These are phyloP conservation scores for Drosophila vallismaia DNA, from an alignment of 2,888 invertebrate genomes.

Conservation along the genomic window DNA sequence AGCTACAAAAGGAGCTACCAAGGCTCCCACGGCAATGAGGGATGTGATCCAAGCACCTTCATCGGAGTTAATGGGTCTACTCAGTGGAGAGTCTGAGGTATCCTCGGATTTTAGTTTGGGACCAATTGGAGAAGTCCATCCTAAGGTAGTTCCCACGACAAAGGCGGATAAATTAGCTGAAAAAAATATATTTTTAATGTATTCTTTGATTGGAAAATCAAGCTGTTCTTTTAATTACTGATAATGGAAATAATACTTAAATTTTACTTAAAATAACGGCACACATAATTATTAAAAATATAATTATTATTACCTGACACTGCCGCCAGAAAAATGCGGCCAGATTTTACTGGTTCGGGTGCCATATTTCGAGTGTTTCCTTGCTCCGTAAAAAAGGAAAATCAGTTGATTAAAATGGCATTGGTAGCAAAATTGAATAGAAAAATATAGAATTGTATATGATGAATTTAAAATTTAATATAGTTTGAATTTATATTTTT, in stretches of 20 bases:
- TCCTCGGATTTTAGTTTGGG: slow-evolving; percentile 85
- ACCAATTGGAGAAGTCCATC: slow-evolving; percentile 90
- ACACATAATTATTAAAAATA: neutral
- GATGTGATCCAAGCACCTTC: slow-evolving; percentile 91
- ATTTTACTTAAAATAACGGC: too few relatives aligned
- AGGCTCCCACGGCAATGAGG: slow-evolving; percentile 88
- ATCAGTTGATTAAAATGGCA: too few relatives aligned
- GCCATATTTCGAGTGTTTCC: slow-evolving; percentile 82
- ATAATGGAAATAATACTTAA: too few relatives aligned
- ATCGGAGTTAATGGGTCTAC: slow-evolving; percentile 82
- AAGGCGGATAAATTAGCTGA: slow-evolving; percentile 88
- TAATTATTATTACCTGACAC: slow-evolving; percentile 85
- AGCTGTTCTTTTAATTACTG: too few relatives aligned
- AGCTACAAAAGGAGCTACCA: slow-evolving; percentile 89
- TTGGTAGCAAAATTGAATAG: too few relatives aligned
- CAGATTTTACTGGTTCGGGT: slow-evolving; percentile 86
- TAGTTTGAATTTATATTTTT: too few relatives aligned
- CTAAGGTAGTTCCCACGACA: slow-evolving; percentile 88
- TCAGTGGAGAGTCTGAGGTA: slow-evolving; percentile 84
- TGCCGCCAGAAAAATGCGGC: slow-evolving; percentile 88
- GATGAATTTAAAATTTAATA: too few relatives aligned
- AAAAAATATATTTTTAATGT: neutral
- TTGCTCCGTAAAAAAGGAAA: slow-evolving; percentile 27
- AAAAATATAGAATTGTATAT: too few relatives aligned
- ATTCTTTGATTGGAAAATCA: too few relatives aligned